A percentile compares a stretch with the other conserved stretches of the same genome.
These are phyloP conservation scores for Diprion similis DNA, from an alignment of 1,140 invertebrate genomes.

Conservation along the genomic window DNA sequence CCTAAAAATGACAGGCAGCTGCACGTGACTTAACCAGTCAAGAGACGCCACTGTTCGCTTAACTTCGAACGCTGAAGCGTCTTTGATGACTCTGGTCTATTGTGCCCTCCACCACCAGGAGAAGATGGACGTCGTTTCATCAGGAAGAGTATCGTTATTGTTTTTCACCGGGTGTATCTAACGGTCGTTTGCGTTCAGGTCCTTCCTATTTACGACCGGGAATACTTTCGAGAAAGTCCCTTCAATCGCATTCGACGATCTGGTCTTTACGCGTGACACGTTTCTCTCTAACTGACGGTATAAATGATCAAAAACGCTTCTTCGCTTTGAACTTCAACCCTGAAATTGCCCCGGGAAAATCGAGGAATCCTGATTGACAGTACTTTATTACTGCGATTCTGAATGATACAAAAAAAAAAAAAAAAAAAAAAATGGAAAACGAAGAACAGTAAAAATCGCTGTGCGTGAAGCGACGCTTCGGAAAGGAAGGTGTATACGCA, in stretches of 20 bases:
- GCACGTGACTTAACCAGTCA: too few species aligned
- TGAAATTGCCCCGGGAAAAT: too few species aligned
- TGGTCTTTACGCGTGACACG: too few species aligned
- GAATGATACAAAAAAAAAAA: too few species aligned
- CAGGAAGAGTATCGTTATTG: constrained; percentile 3
- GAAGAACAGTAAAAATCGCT: neutral
- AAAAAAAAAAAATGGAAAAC: neutral
- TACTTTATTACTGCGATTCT: too few species aligned
- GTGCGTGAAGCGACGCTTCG: neutral
- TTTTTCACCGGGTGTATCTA: neutral
- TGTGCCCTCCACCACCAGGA: neutral
- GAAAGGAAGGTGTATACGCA: neutral
- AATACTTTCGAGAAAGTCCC: neutral
- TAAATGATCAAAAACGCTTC: too few species aligned
- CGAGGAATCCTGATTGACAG: too few species aligned
- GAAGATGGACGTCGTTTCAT: constrained; percentile 1
- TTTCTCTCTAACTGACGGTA: too few species aligned
- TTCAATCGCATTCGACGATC: too few species aligned
- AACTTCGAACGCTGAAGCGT: neutral
- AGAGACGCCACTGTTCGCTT: too few species aligned
- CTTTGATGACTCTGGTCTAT: neutral
- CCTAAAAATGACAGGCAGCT: too few species aligned
- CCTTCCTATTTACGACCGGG: neutral
- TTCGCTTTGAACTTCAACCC: too few species aligned
- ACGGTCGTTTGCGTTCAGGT: constrained; percentile 1